phyloP scores from a whole-genome alignment of 2,888 invertebrate genomes.

The Prosapia bicincta region DNA sequence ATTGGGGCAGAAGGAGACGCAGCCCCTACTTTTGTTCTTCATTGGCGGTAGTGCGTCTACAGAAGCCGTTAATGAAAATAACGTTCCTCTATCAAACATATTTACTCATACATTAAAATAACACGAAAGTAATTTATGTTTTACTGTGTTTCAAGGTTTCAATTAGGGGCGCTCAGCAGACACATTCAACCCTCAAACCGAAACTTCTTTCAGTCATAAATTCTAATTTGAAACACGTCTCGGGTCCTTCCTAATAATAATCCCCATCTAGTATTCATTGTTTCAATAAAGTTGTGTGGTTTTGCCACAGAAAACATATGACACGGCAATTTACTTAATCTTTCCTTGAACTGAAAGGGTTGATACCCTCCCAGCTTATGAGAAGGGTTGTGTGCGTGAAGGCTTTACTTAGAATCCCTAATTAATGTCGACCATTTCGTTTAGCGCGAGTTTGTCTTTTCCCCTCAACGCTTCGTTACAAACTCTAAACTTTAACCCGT shows the following conservation, averaged over 20 bases:
- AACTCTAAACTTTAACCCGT: not conserved
- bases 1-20: no score
- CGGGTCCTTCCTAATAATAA: not conserved
- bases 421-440: constrained; percentile 2
- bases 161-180: not conserved
- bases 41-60: no score
- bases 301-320: not conserved
- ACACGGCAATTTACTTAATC: not conserved
- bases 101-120: no score
- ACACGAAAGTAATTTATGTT: no score
- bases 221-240: not conserved
- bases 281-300: not conserved
- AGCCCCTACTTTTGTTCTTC: no score
- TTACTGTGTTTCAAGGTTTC: no score
- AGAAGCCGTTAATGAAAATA: no score
- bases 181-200: not conserved
- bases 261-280: not conserved
- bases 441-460: not conserved
- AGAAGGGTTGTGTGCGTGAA: not conserved
- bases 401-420: not conserved
- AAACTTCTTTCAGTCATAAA: not conserved
- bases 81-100: no score
- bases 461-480: constrained; percentile 2
- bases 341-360: not conserved
- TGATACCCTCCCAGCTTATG: not conserved